phyloP scores from a whole-genome alignment of 2,113 vertebrate genomes.

The Chlamydotis undulata region DNA sequence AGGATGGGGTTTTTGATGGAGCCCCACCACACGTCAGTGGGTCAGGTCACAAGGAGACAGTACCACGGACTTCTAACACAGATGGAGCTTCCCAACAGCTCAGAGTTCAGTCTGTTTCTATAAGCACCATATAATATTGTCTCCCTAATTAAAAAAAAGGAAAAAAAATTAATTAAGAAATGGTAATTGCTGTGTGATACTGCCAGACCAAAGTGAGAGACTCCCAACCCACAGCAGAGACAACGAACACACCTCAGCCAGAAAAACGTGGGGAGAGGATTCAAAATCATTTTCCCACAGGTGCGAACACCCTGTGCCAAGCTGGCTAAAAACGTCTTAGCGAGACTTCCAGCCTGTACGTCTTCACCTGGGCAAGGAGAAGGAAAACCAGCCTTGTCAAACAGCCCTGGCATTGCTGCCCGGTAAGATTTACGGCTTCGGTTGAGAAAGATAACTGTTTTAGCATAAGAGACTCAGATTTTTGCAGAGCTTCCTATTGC shows the following conservation, averaged over 20 bases:
- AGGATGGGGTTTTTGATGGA: background rate
- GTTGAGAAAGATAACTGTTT: slow-evolving; percentile 6
- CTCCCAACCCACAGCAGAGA: rapidly evolving
- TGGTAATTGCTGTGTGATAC: background rate
- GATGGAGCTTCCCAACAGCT: background rate
- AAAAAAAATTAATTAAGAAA: background rate
- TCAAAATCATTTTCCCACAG: background rate
- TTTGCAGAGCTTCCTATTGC: background rate
- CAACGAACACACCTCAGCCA: background rate
- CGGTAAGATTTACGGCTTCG: background rate
- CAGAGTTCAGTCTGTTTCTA: background rate
- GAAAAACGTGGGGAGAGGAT: background rate
- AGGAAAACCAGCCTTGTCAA: background rate
- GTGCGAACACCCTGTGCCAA: background rate
- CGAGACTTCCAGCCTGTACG: background rate
- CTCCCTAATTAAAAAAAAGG: background rate
- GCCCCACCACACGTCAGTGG: background rate
- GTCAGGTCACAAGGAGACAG: background rate
- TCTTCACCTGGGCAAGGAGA: background rate
- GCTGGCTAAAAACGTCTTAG: background rate
- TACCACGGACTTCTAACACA: background rate
- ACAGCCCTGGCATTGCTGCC: background rate
- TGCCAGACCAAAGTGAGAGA: background rate
- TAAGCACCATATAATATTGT: rapidly evolving
- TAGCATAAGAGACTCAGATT: background rate